These are phyloP conservation scores for Epinotia brunnichana DNA, from an alignment of 2,888 invertebrate genomes.

Conservation along the genomic window DNA sequence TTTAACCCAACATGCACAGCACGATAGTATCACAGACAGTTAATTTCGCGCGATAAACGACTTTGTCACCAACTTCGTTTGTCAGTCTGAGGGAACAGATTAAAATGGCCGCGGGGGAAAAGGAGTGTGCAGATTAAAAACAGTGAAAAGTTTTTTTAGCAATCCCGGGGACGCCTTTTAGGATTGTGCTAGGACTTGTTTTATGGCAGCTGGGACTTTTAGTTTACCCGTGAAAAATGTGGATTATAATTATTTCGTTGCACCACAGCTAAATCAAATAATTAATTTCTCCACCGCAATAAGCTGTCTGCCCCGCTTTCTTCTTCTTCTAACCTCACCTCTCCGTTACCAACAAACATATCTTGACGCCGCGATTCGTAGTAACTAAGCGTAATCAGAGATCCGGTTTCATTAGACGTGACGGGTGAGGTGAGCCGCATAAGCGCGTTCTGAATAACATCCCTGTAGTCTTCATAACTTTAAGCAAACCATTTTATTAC, in stretches of 20 bases:
- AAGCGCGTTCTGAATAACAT: no score
- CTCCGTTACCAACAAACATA: no score
- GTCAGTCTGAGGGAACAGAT: conserved; percentile 71
- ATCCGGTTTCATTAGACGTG: no score
- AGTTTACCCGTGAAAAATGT: neutral
- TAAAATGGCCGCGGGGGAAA: conserved; percentile 76
- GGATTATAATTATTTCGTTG: neutral
- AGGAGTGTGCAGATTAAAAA: conserved; percentile 78
- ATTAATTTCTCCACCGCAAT: no score
- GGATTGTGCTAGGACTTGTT: conserved; percentile 22
- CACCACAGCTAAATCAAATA: no score
- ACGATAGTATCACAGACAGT: conserved; percentile 51
- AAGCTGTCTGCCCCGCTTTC: no score
- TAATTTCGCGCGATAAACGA: conserved; percentile 60
- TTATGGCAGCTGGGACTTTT: neutral
- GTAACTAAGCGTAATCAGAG: no score
- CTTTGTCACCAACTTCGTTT: conserved; percentile 62
- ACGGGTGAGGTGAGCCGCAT: no score
- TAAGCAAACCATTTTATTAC: no score
- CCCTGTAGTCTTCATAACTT: no score
- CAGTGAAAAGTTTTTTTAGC: conserved; percentile 64
- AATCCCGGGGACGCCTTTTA: conserved; percentile 56
- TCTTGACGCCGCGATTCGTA: no score
- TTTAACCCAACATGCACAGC: neutral
- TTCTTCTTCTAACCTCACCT: no score